phyloP scores from a whole-genome alignment of 2,113 vertebrate genomes.

The Arvicanthis niloticus region DNA sequence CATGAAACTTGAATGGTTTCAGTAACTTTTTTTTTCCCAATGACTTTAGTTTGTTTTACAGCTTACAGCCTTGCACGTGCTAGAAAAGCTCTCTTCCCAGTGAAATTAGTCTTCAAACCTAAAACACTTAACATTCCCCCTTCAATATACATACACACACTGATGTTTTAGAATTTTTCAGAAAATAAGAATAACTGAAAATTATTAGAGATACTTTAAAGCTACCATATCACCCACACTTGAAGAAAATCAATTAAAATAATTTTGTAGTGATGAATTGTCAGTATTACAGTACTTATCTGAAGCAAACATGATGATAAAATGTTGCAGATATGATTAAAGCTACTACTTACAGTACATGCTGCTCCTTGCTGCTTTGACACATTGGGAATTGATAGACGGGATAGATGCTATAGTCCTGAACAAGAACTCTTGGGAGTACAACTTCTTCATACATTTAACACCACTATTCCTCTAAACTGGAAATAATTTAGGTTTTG shows the following conservation, averaged over 20 bases:
- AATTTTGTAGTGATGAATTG: neutral
- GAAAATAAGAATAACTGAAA: slow-evolving; percentile 13
- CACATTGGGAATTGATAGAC: neutral
- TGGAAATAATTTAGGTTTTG: neutral
- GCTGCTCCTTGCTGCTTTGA: slow-evolving; percentile 37
- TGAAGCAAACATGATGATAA: neutral
- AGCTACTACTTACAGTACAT: neutral
- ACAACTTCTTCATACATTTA: neutral
- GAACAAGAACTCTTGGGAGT: slow-evolving; percentile 32
- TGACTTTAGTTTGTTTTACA: neutral
- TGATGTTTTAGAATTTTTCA: neutral
- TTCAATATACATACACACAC: neutral
- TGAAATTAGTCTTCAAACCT: neutral
- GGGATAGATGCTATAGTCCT: neutral
- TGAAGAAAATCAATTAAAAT: slow-evolving; percentile 2
- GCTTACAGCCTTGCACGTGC: neutral
- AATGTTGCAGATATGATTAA: neutral
- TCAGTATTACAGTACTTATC: neutral
- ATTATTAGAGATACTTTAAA: slow-evolving; percentile 5
- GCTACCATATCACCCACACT: neutral
- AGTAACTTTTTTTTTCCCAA: neutral
- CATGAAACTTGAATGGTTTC: neutral
- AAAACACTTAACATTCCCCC: neutral
- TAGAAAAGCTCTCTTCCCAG: neutral
- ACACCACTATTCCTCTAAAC: slow-evolving; percentile 28